A percentile compares a stretch with the other conserved stretches of the same genome.
phyloP scores from a whole-genome alignment of 2,888 invertebrate genomes.

The Azorinus chamasolen region DNA sequence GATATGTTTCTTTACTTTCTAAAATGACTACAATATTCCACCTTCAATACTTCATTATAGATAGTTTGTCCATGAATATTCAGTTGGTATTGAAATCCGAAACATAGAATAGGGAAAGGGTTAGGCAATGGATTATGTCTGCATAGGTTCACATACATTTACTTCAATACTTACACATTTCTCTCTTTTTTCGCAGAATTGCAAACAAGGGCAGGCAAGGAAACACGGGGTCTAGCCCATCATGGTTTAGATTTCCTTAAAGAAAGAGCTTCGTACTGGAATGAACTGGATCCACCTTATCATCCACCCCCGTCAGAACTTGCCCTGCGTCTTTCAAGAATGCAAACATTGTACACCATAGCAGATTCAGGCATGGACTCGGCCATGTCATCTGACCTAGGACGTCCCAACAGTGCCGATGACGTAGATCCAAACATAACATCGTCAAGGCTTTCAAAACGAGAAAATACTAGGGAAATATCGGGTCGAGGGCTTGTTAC shows the following conservation, averaged over 20 bases:
- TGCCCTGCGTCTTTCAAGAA: conserved; percentile 54
- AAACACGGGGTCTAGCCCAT: conserved; percentile 62
- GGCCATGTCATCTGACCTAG: conserved; percentile 44
- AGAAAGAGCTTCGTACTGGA: conserved; percentile 66
- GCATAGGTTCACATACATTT: too few species aligned
- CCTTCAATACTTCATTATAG: too few species aligned
- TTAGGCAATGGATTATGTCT: too few species aligned
- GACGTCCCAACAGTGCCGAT: conserved; percentile 51
- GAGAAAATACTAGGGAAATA: conserved; percentile 1
- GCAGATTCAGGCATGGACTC: conserved; percentile 66
- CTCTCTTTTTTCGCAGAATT: conserved; percentile 35
- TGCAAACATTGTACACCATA: conserved; percentile 55
- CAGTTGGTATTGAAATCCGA: too few species aligned
- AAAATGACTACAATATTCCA: too few species aligned
- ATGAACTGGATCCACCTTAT: conserved; percentile 43
- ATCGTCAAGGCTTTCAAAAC: conserved; percentile 10
- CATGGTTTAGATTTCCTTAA: conserved; percentile 64
- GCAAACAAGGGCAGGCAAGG: conserved; percentile 52
- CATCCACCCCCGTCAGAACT: conserved; percentile 51
- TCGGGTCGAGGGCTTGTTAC: too few species aligned
- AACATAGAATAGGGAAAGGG: too few species aligned
- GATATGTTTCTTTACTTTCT: too few species aligned
- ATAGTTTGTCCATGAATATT: too few species aligned
- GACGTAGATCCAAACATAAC: conserved; percentile 16
- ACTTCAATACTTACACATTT: too few species aligned